Evolutionary conservation across 2,113 vertebrate genomes (phyloP).

Genomic region (Halichoeres trimaculatus): DNA sequence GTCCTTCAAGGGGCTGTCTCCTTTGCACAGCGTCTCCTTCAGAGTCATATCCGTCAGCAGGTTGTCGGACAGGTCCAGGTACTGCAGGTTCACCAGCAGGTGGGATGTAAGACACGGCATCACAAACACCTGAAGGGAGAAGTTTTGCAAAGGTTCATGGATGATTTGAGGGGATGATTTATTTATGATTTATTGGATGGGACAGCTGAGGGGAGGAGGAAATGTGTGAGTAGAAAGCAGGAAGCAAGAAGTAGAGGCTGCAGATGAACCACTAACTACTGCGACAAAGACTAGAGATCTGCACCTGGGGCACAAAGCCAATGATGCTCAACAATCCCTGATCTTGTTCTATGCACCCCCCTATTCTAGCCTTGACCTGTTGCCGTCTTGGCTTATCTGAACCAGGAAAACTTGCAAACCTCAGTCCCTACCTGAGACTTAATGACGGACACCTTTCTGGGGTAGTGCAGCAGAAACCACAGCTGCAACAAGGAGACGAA

Average conservation of each 20-base stretch:
- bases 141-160: not conserved
- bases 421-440: slow-evolving; percentile 41
- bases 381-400: too few relatives aligned
- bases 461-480: slow-evolving; percentile 59
- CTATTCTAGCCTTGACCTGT: too few relatives aligned
- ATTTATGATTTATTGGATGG: too few relatives aligned
- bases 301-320: too few relatives aligned
- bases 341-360: too few relatives aligned
- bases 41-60: slow-evolving; percentile 68
- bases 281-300: too few relatives aligned
- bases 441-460: slow-evolving; percentile 65
- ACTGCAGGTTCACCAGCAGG: slow-evolving; percentile 59
- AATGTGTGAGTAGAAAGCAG: too few relatives aligned
- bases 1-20: slow-evolving; percentile 9
- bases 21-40: slow-evolving; percentile 24
- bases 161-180: too few relatives aligned
- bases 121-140: not conserved
- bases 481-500: slow-evolving; percentile 53
- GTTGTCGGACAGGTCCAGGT: slow-evolving; percentile 69
- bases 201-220: too few relatives aligned
- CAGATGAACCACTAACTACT: too few relatives aligned
- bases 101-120: slow-evolving; percentile 2
- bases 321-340: too few relatives aligned
- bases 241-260: too few relatives aligned
- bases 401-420: not conserved